Evolutionary conservation across 2,888 invertebrate species (phyloP).

Genomic region (Drosophila suboccidentalis): DNA sequence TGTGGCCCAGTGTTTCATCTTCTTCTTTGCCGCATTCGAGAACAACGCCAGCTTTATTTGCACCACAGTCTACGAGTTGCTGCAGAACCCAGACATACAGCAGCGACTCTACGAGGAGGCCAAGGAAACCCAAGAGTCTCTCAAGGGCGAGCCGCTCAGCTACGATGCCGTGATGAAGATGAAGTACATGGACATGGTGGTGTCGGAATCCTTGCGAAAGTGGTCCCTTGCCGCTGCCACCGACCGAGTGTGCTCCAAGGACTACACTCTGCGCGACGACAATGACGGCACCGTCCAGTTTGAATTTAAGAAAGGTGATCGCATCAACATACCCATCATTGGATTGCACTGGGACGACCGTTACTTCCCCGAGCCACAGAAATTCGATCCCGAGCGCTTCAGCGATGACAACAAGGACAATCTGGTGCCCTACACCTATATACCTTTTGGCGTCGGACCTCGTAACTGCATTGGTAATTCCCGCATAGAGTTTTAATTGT

Average conservation of each 20-base stretch:
- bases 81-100: slow-evolving; percentile 87
- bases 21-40: slow-evolving; percentile 87
- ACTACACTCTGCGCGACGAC: slow-evolving; percentile 83
- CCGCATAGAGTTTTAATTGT: neutral
- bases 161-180: slow-evolving; percentile 87
- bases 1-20: slow-evolving; percentile 87
- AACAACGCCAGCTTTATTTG: slow-evolving; percentile 85
- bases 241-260: slow-evolving; percentile 86
- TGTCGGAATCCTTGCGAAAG: slow-evolving; percentile 86
- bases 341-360: slow-evolving; percentile 86
- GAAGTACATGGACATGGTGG: slow-evolving; percentile 88
- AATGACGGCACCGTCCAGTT: slow-evolving; percentile 85
- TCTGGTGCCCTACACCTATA: slow-evolving; percentile 85
- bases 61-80: slow-evolving; percentile 87
- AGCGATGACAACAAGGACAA: slow-evolving; percentile 87
- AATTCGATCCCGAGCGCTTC: slow-evolving; percentile 87
- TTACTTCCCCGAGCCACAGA: slow-evolving; percentile 86
- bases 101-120: slow-evolving; percentile 87
- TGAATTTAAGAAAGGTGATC: slow-evolving; percentile 86
- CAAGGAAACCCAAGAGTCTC: slow-evolving; percentile 83
- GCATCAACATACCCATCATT: slow-evolving; percentile 84
- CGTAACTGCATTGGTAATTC: slow-evolving; percentile 87
- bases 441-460: slow-evolving; percentile 88
- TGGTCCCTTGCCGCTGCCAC: slow-evolving; percentile 86
- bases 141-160: slow-evolving; percentile 85